phyloP scores from a whole-genome alignment of 2,113 vertebrate species.

The Neotoma lepida region DNA sequence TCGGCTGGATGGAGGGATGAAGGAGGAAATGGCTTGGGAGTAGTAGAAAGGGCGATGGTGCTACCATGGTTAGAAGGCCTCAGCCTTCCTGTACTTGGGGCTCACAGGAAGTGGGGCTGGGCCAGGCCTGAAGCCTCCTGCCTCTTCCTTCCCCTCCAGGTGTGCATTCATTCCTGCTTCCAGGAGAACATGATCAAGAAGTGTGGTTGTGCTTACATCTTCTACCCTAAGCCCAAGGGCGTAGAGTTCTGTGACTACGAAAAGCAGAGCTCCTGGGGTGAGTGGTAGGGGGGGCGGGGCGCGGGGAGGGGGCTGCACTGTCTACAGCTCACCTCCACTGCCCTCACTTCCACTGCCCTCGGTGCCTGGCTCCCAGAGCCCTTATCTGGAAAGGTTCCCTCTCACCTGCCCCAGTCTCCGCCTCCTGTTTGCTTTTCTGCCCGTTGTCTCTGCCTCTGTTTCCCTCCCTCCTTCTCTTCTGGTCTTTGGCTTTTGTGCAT shows the following conservation, averaged over 20 bases:
- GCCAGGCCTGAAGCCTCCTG: not conserved
- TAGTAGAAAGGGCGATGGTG: not conserved
- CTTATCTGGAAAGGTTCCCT: not conserved
- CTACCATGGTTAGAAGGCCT: fast-evolving
- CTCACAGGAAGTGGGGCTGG: not conserved
- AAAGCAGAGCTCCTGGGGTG: slow-evolving; percentile 87
- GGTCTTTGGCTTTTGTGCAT: slow-evolving; percentile 5
- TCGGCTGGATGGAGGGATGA: not conserved
- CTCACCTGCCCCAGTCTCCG: not conserved
- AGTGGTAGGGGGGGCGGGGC: too few species aligned
- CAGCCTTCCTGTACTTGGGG: not conserved
- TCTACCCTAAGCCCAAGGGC: slow-evolving; percentile 80
- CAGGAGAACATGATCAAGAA: slow-evolving; percentile 85
- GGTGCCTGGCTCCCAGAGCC: too few species aligned
- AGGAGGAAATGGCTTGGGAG: too few species aligned
- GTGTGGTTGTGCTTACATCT: slow-evolving; percentile 88
- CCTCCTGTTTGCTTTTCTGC: too few species aligned
- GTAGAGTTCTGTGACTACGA: slow-evolving; percentile 86
- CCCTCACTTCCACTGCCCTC: not conserved
- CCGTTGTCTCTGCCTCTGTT: not conserved
- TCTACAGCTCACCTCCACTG: not conserved
- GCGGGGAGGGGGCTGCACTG: too few species aligned
- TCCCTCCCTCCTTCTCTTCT: not conserved
- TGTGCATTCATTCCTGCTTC: slow-evolving; percentile 90
- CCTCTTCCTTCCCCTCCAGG: slow-evolving; percentile 72